Conservation (phyloP, 2,888 invertebrate genomes). For the Allolobophora icterica region DNA sequence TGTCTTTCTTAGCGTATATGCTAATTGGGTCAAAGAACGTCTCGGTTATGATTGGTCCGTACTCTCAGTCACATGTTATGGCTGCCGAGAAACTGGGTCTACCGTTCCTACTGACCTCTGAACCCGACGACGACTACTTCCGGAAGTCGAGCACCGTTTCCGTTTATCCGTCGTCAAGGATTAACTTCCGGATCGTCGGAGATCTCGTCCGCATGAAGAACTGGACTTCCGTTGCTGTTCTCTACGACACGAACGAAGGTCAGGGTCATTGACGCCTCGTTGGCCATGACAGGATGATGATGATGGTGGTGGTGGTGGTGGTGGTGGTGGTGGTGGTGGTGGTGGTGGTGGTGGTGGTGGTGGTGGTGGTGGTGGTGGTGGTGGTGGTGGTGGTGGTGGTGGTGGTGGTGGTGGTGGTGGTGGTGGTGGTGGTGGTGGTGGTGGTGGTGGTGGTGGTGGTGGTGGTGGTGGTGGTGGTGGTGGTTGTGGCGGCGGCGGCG, state of each 20-base stretch:
- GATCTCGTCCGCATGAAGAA: slow-evolving; percentile 38
- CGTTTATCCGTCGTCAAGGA: slow-evolving; percentile 36
- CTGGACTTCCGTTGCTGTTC: slow-evolving; percentile 37
- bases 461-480: too few relatives aligned
- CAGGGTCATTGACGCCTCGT: background rate
- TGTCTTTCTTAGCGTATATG: slow-evolving; percentile 43
- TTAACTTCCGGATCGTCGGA: slow-evolving; percentile 34
- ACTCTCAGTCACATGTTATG: slow-evolving; percentile 51
- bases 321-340: background rate
- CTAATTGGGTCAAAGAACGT: slow-evolving; percentile 46
- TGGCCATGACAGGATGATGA: background rate
- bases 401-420: too few relatives aligned
- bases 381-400: too few relatives aligned
- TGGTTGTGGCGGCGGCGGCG: background rate
- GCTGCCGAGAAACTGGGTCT: slow-evolving; percentile 54
- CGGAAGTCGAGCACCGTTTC: slow-evolving; percentile 39
- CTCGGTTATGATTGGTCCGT: slow-evolving; percentile 56
- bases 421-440: background rate
- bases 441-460: too few relatives aligned
- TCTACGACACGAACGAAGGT: slow-evolving; percentile 43
- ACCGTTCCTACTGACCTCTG: slow-evolving; percentile 56
- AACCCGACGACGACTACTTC: slow-evolving; percentile 39
- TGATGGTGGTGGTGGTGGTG: background rate
- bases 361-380: too few relatives aligned
- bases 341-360: background rate